A percentile compares a stretch with the other conserved stretches of the same genome.
phyloP scores from a whole-genome alignment of 2,888 invertebrate species.

The Agrilus cyanescens region DNA sequence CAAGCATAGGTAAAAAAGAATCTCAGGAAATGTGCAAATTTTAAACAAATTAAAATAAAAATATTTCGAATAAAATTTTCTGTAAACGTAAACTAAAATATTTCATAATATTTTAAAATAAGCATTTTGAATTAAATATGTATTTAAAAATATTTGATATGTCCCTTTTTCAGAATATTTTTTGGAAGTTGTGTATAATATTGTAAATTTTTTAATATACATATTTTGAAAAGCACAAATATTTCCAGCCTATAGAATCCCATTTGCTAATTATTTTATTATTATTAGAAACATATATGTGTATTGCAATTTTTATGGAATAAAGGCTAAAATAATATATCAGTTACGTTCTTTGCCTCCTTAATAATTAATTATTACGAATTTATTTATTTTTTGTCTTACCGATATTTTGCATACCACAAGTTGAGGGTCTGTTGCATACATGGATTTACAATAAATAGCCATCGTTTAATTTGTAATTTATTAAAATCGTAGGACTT shows the following conservation, averaged over 20 bases:
- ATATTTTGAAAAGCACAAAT: no score
- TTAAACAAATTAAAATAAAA: no score
- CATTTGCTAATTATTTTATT: no score
- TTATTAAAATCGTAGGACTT: conserved; percentile 36
- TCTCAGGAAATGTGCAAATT: no score
- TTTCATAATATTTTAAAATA: not conserved
- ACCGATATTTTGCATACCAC: conserved; percentile 72
- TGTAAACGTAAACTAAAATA: not conserved
- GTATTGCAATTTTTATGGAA: no score
- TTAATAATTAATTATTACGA: not conserved
- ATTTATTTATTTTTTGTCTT: conserved; percentile 17
- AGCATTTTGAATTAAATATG: not conserved
- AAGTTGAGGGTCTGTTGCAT: conserved; percentile 66
- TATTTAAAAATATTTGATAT: not conserved
- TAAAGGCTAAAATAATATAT: no score
- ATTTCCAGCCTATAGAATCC: no score
- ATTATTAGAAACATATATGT: no score
- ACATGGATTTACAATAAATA: conserved; percentile 71
- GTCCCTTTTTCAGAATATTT: not conserved
- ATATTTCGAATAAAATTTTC: no score
- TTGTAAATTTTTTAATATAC: no score
- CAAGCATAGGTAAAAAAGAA: no score
- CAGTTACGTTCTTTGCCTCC: not conserved
- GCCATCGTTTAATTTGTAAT: conserved; percentile 43
- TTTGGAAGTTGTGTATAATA: not conserved